Evolutionary conservation across 2,113 vertebrate genomes (phyloP).

Genomic region (Oriolus oriolus): DNA sequence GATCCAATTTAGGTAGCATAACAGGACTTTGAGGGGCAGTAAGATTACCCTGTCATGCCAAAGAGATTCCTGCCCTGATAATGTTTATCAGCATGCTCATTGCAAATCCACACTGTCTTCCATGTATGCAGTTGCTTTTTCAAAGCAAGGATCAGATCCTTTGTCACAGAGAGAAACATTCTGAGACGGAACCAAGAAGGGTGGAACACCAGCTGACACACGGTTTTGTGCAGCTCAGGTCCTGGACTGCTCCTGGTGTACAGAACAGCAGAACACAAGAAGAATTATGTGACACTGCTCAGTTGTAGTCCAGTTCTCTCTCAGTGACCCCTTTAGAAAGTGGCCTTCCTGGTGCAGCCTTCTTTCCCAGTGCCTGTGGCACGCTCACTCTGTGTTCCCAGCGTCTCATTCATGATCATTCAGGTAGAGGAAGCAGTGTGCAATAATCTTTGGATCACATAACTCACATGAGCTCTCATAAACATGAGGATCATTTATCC

Average conservation of each 20-base stretch:
- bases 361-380: neutral
- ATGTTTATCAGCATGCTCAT: neutral
- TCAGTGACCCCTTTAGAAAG: neutral
- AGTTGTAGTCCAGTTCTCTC: neutral
- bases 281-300: neutral
- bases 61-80: neutral
- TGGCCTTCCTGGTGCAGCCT: neutral
- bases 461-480: neutral
- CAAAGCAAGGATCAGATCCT: neutral
- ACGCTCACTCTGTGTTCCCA: neutral
- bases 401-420: neutral
- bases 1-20: neutral
- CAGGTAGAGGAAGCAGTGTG: neutral
- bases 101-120: neutral
- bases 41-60: neutral
- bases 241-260: neutral
- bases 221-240: neutral
- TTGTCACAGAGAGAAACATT: neutral
- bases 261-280: neutral
- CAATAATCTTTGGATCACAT: neutral
- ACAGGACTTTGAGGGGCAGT: neutral
- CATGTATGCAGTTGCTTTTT: neutral
- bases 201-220: neutral
- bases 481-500: neutral
- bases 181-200: neutral